Base-by-base conservation (phyloP, 1,140 invertebrate genomes). In the Drosophila bocqueti region DNA sequence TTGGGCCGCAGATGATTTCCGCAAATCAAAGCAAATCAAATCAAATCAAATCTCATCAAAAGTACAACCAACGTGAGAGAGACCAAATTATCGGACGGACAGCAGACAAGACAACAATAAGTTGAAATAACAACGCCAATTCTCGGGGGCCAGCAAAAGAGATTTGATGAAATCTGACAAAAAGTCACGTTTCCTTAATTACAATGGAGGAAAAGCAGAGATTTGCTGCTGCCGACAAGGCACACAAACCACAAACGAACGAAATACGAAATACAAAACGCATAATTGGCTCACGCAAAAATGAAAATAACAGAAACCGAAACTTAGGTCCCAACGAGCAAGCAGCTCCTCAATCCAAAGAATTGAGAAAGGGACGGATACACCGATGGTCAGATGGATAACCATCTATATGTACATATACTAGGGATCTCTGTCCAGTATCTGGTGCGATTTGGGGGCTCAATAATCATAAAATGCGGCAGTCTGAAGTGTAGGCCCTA, bases 201-300 rank as follows among this genome's bases (percentile, higher is more conserved):
- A 90, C 86, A 91, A 80, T 90, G 75, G 58, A 74, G 72, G 82
- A 90, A 90, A 90, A 91, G 50, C 67, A 90, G 62, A 79, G 72
- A 79, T 69, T 86, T 69, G 40, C 60, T 63, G 63, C 49, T 60
- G 63, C 49, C 46, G 38, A 50, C 26, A 31, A 47, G 42, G 34
- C 34, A 18, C 24, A 24, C 24, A 75, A 89, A 84, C 81, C 84
- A 83, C 80, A 91, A 82, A 74, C 81, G 65, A 81, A 69, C 65
- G 34, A 81, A 86, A 85, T 81, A 57, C 72, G 68, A 61, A 80
- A 84, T 67, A 89, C 85, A 91, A 91, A 85, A 80, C 83, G 76
- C 81, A 91, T 89, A 91, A 91, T 91, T 91, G 89, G 89, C 83
- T 91, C 89, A 91, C 89, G 89, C 89, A 91, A 91, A 83, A 90